These are phyloP conservation scores for Eupsittula cactorum DNA, from an alignment of 2,113 vertebrate genomes.

Conservation along the genomic window DNA sequence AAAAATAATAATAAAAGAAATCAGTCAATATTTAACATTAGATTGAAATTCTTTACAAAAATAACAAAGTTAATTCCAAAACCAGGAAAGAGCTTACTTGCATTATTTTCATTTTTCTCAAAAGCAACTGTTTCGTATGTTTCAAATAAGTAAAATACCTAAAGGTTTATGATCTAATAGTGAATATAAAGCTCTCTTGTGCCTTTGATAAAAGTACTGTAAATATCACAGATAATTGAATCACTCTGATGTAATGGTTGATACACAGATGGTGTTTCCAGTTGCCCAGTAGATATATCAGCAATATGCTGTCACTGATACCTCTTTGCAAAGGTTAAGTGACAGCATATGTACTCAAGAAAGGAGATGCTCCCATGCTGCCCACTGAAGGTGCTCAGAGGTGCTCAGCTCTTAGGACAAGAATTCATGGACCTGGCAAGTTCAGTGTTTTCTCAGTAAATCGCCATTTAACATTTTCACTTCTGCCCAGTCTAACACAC, in stretches of 20 bases:
- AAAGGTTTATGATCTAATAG: background rate
- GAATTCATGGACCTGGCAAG: background rate
- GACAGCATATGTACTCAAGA: background rate
- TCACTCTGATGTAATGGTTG: background rate
- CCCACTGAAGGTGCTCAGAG: background rate
- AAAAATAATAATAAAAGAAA: background rate
- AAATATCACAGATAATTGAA: background rate
- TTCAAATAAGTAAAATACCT: background rate
- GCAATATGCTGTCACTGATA: background rate
- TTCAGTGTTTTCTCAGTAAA: background rate
- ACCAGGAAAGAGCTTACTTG: background rate
- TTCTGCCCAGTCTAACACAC: background rate
- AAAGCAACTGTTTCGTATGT: background rate
- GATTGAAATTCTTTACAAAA: background rate
- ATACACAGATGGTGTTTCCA: background rate
- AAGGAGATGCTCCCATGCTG: background rate
- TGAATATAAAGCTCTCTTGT: background rate
- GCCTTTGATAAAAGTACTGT: background rate
- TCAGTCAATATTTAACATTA: background rate
- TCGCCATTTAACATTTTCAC: background rate
- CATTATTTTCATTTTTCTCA: background rate
- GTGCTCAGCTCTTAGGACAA: background rate
- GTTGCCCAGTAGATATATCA: fast-evolving
- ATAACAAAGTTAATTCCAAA: background rate
- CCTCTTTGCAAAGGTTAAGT: fast-evolving